Evolutionary conservation across 2,113 vertebrate genomes (phyloP).

Genomic region (Chroicocephalus ridibundus): DNA sequence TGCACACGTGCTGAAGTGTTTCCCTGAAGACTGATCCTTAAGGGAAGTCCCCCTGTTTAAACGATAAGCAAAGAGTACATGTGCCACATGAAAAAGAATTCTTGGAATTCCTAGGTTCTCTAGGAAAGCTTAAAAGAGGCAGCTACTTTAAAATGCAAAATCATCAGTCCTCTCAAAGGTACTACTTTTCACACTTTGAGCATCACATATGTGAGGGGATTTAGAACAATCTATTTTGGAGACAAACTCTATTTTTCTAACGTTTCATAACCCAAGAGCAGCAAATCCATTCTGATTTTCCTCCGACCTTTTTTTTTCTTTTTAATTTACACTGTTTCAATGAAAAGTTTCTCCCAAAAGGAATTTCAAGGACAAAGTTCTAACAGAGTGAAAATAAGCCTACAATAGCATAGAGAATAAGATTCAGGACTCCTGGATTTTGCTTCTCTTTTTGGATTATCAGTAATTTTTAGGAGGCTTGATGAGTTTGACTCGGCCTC

Average conservation of each 20-base stretch:
- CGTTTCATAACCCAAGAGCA: neutral
- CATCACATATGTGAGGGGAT: neutral
- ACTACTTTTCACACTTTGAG: neutral
- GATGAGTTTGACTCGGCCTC: neutral
- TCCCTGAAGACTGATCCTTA: neutral
- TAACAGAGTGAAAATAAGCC: neutral
- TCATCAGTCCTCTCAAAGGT: neutral
- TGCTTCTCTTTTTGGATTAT: neutral
- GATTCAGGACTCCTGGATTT: neutral
- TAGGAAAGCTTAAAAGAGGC: neutral
- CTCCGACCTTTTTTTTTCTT: neutral
- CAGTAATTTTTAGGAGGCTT: neutral
- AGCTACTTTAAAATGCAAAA: neutral
- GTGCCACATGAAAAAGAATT: neutral
- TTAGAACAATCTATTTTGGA: neutral
- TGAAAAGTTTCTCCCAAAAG: neutral
- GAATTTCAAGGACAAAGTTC: neutral
- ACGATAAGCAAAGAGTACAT: neutral
- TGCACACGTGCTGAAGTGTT: fast-evolving
- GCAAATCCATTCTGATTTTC: neutral
- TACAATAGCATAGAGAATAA: neutral
- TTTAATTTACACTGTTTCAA: neutral
- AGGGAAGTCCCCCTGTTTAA: neutral
- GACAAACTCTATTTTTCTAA: neutral
- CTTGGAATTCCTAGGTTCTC: neutral